phyloP scores from a whole-genome alignment of 2,797 vertebrate genomes.

The Cryptoprocta ferox region DNA sequence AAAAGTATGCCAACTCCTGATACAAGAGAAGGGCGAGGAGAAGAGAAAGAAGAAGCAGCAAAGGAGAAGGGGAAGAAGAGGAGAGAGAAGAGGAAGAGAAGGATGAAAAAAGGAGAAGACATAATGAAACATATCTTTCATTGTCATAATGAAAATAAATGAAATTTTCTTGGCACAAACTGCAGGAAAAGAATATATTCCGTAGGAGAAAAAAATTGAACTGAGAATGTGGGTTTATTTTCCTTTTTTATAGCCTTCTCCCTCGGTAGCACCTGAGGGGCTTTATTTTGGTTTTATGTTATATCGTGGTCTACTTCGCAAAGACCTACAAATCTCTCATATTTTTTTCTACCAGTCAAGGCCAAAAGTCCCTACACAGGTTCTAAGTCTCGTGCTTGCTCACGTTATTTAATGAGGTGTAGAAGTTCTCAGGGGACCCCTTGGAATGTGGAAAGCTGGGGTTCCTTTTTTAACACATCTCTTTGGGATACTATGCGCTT shows the following conservation, averaged over 20 bases:
- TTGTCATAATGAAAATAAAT: neutral
- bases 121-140: neutral
- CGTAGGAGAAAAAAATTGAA: neutral
- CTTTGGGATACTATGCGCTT: neutral
- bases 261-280: neutral
- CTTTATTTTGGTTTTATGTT: neutral
- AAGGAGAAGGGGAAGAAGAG: neutral
- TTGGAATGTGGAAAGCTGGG: constrained; percentile 2
- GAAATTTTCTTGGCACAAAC: neutral
- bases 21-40: neutral
- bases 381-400: neutral
- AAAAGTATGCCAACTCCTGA: neutral
- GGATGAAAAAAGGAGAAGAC: neutral
- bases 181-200: neutral
- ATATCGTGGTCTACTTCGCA: neutral
- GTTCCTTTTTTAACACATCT: neutral
- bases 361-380: neutral
- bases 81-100: neutral
- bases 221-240: neutral
- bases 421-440: neutral
- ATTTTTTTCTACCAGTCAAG: constrained; percentile 2
- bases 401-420: constrained; percentile 46
- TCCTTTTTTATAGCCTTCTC: neutral
- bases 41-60: neutral
- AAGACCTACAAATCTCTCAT: constrained; percentile 5